These are phyloP conservation scores for Epinephelus lanceolatus DNA, from an alignment of 2,113 vertebrate genomes.

Conservation along the genomic window DNA sequence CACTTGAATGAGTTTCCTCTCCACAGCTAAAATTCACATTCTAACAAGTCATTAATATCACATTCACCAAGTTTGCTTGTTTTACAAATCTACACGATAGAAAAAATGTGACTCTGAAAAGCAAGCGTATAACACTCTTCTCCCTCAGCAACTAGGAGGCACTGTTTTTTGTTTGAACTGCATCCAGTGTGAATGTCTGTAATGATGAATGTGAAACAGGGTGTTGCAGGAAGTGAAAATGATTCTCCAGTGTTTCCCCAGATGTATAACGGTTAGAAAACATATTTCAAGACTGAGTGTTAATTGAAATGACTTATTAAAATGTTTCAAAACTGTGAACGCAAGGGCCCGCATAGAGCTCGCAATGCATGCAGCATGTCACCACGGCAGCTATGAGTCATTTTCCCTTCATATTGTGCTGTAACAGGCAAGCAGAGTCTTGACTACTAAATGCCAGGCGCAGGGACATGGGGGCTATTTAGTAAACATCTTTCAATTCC, in stretches of 20 bases:
- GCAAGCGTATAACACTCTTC: conserved; percentile 7
- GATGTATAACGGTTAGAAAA: conserved; percentile 30
- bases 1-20: background rate
- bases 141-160: conserved; percentile 46
- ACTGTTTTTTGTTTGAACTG: conserved; percentile 30
- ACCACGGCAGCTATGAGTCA: conserved; percentile 37
- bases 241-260: conserved; percentile 43
- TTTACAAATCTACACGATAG: background rate
- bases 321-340: conserved; percentile 57
- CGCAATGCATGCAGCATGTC: conserved; percentile 13
- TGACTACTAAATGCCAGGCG: conserved; percentile 75
- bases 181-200: conserved; percentile 46
- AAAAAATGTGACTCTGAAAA: background rate
- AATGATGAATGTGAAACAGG: conserved; percentile 28
- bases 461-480: conserved; percentile 78
- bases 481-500: conserved; percentile 77
- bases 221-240: conserved; percentile 60
- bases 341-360: background rate
- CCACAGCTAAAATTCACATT: background rate
- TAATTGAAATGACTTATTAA: conserved; percentile 54
- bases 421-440: conserved; percentile 68
- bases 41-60: conserved; percentile 6
- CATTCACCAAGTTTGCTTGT: conserved; percentile 12
- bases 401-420: conserved; percentile 47
- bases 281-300: conserved; percentile 13